These are phyloP conservation scores for Himalopsyche anomala DNA, from an alignment of 2,888 invertebrate species.

Conservation along the genomic window DNA sequence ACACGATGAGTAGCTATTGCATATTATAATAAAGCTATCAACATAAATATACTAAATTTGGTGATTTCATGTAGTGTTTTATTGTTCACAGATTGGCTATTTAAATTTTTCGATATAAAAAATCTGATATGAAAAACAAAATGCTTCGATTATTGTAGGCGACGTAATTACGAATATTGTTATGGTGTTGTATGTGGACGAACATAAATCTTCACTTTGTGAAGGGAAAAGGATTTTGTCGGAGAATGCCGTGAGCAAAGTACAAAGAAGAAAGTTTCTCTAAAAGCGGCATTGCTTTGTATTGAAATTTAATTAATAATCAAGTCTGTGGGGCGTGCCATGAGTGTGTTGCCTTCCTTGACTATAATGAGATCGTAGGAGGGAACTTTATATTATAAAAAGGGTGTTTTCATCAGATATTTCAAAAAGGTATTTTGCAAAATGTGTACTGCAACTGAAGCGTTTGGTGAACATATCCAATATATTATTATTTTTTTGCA, in stretches of 20 bases:
- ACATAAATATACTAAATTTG: not conserved
- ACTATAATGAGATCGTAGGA: constrained; percentile 9
- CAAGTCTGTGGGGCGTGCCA: constrained; percentile 55
- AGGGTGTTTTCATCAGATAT: not conserved
- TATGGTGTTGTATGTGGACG: not conserved
- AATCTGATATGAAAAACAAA: too few species aligned
- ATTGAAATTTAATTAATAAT: constrained; percentile 66
- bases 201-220: not conserved
- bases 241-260: constrained; percentile 7
- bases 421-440: not conserved
- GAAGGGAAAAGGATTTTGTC: constrained; percentile 11
- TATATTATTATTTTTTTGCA: too few species aligned
- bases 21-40: not conserved
- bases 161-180: not conserved
- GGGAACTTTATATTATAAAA: constrained; percentile 19
- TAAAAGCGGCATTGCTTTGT: constrained; percentile 58
- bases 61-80: too few species aligned
- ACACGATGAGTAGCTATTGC: too few species aligned
- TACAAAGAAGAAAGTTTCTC: constrained; percentile 45
- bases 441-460: too few species aligned
- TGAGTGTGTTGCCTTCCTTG: constrained; percentile 45
- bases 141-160: not conserved
- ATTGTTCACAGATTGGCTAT: not conserved
- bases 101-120: too few species aligned
- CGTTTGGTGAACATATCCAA: too few species aligned